Evolutionary conservation across 2,888 invertebrate species (phyloP).

Genomic region (Hydraecia micacea): DNA sequence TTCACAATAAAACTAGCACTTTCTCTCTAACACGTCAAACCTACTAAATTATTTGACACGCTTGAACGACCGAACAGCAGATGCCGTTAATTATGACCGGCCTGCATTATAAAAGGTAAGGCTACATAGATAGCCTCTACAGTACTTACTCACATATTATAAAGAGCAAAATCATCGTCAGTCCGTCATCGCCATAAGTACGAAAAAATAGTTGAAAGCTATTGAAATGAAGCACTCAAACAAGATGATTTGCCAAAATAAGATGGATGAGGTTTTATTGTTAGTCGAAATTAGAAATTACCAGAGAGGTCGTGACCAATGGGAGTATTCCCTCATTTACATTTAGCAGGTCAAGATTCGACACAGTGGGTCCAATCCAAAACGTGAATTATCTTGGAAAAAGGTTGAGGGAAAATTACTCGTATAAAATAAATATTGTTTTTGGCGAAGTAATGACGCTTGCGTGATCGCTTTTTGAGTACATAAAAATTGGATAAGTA

Average conservation of each 20-base stretch:
- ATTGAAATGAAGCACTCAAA: conserved; percentile 18
- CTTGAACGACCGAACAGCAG: no score
- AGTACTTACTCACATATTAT: neutral
- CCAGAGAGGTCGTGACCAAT: conserved; percentile 44
- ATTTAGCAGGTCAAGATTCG: conserved; percentile 44
- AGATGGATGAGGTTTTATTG: conserved; percentile 20
- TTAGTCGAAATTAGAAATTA: conserved; percentile 45
- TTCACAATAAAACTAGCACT: no score
- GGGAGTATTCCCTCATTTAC: conserved; percentile 30
- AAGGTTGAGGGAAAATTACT: conserved; percentile 13
- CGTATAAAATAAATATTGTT: neutral
- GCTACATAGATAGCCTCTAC: no score
- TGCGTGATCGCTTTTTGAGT: conserved; percentile 15
- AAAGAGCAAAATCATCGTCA: conserved; percentile 38
- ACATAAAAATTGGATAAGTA: neutral
- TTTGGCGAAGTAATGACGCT: conserved; percentile 16
- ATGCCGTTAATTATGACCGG: no score
- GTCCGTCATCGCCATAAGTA: neutral
- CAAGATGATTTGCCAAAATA: conserved; percentile 39
- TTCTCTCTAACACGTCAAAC: no score
- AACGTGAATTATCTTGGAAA: conserved; percentile 21
- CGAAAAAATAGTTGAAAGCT: conserved; percentile 25
- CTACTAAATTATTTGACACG: no score
- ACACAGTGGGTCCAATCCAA: conserved; percentile 33
- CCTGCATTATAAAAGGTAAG: no score